These are phyloP conservation scores for Hemiscyllium ocellatum DNA, from an alignment of 2,113 vertebrate genomes.

Conservation along the genomic window DNA sequence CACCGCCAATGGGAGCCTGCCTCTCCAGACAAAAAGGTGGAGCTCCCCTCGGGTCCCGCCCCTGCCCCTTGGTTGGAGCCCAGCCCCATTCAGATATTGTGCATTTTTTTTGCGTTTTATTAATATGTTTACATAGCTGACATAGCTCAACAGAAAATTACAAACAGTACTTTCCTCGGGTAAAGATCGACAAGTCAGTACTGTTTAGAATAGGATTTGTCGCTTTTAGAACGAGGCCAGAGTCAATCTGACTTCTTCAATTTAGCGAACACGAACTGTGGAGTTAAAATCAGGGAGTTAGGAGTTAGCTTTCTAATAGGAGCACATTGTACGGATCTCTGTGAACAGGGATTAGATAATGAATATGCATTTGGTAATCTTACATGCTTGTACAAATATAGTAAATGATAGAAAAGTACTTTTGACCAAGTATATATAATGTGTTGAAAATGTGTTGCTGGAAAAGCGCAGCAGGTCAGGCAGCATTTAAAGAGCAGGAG, in stretches of 20 bases:
- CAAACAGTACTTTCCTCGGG: not conserved
- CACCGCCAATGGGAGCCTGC: not conserved
- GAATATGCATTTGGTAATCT: too few relatives aligned
- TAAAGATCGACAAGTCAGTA: not conserved
- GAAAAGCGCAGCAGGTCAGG: too few relatives aligned
- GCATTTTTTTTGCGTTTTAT: constrained; percentile 13
- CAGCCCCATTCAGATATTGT: not conserved
- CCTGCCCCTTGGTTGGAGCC: not conserved
- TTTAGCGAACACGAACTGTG: not conserved
- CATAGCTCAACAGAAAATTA: not conserved
- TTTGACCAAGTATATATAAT: not conserved
- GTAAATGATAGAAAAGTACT: not conserved
- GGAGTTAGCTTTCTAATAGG: not conserved
- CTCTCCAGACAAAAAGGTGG: not conserved
- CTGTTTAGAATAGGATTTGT: not conserved
- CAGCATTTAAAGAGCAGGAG: too few relatives aligned
- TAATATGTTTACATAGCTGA: constrained; percentile 35
- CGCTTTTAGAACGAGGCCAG: not conserved
- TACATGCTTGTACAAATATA: not conserved
- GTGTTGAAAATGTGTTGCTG: too few relatives aligned
- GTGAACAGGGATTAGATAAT: not conserved
- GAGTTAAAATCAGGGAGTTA: not conserved
- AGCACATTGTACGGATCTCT: not conserved
- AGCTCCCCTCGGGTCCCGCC: not conserved
- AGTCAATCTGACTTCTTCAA: not conserved